phyloP scores from a whole-genome alignment of 2,797 vertebrate species.

The Steatocranus sp. region DNA sequence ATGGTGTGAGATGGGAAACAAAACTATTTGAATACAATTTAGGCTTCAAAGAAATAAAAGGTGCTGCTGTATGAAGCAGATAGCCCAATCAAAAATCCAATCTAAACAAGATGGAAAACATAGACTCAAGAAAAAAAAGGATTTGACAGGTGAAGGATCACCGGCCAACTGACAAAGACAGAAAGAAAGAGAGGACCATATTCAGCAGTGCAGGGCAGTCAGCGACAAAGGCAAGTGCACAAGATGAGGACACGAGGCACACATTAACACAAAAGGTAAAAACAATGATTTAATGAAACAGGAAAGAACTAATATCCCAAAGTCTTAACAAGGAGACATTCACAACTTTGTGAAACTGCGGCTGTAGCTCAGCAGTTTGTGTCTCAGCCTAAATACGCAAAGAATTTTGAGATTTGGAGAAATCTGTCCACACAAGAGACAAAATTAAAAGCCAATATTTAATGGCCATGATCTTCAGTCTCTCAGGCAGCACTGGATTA shows the following conservation, averaged over 20 bases:
- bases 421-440: background rate
- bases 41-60: background rate
- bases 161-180: background rate
- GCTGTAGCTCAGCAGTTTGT: accelerated
- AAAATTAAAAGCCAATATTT: background rate
- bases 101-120: background rate
- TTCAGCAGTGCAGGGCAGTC: background rate
- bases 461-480: background rate
- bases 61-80: background rate
- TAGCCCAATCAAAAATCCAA: background rate
- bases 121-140: background rate
- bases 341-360: background rate
- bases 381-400: background rate
- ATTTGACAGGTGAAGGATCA: background rate
- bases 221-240: background rate
- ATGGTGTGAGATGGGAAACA: background rate
- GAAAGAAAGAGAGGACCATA: background rate
- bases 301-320: background rate
- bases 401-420: background rate
- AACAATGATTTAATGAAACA: background rate
- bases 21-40: background rate
- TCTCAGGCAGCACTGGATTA: background rate
- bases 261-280: background rate
- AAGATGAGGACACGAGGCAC: background rate
- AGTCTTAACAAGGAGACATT: background rate